phyloP scores from a whole-genome alignment of 2,797 vertebrate species.

The Gila robusta region DNA sequence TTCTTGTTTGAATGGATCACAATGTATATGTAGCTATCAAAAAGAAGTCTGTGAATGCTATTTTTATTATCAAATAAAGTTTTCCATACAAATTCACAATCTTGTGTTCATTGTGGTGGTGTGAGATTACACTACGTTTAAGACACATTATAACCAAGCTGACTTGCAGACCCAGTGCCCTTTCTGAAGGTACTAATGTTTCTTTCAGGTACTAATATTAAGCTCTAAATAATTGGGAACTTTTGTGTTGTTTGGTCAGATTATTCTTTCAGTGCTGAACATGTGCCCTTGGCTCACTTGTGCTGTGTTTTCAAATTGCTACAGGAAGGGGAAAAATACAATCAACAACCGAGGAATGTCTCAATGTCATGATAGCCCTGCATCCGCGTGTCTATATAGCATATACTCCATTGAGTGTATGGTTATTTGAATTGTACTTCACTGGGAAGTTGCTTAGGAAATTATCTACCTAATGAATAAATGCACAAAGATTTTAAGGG shows the following conservation, averaged over 20 bases:
- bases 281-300: background rate
- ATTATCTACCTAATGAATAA: background rate
- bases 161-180: background rate
- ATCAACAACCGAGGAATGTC: background rate
- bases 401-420: too few relatives aligned
- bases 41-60: conserved; percentile 97
- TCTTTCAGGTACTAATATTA: background rate
- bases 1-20: conserved; percentile 90
- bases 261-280: too few relatives aligned
- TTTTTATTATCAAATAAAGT: conserved; percentile 99
- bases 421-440: background rate
- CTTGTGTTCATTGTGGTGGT: conserved; percentile 16
- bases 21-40: conserved; percentile 96
- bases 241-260: too few relatives aligned
- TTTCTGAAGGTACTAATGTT: background rate
- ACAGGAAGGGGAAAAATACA: background rate
- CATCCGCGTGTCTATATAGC: too few relatives aligned
- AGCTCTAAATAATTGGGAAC: background rate
- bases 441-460: background rate
- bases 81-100: conserved; percentile 90
- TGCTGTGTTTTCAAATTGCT: background rate
- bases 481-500: background rate
- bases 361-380: background rate
- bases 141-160: background rate
- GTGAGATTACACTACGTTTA: background rate